These are phyloP conservation scores for Ostrea edulis DNA, from an alignment of 1,140 invertebrate species.

Conservation along the genomic window DNA sequence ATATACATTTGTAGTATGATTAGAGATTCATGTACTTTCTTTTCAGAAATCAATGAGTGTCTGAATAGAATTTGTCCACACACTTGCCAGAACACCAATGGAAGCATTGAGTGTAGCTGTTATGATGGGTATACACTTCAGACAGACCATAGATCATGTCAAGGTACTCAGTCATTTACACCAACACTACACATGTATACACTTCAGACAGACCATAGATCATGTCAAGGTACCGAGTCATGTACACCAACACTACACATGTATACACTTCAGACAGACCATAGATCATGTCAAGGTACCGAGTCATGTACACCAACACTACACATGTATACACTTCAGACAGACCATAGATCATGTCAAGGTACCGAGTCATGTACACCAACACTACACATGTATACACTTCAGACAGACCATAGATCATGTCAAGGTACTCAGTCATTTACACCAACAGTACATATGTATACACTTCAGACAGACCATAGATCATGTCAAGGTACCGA, in stretches of 20 bases:
- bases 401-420: constrained; percentile 29
- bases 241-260: no score
- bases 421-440: constrained; percentile 17
- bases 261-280: constrained; percentile 44
- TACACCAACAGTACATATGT: neutral
- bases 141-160: constrained; percentile 33
- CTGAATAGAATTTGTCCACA: constrained; percentile 36
- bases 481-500: constrained; percentile 35
- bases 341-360: constrained; percentile 34
- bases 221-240: constrained; percentile 41
- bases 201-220: constrained; percentile 28
- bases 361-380: no score
- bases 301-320: no score
- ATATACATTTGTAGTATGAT: no score
- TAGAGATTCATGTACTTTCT: neutral
- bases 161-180: neutral
- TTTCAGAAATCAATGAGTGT: constrained; percentile 55
- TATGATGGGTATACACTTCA: constrained; percentile 46
- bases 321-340: constrained; percentile 45
- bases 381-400: no score
- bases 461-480: constrained; percentile 37
- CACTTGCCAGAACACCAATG: constrained; percentile 47
- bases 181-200: neutral
- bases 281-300: constrained; percentile 21
- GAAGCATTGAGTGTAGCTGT: constrained; percentile 45